Evolutionary conservation across 1,140 invertebrate species (phyloP).

Genomic region (Drosophila insularis): DNA sequence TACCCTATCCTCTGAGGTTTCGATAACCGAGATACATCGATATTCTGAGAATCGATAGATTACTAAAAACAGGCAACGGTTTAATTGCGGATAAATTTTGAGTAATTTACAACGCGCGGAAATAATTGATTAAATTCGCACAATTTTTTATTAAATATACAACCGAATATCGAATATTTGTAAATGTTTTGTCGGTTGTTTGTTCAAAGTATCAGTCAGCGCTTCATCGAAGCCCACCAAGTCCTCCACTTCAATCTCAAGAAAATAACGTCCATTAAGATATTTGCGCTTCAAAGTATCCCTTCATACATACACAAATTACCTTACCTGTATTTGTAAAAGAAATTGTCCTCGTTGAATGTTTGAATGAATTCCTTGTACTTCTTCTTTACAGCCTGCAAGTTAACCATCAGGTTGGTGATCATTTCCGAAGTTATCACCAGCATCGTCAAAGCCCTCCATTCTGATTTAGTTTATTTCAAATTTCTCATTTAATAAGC

Average conservation of each 20-base stretch:
- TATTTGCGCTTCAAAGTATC: constrained; percentile 97
- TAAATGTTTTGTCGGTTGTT: constrained; percentile 95
- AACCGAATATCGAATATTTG: constrained; percentile 98
- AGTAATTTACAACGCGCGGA: too few species aligned
- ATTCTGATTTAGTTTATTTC: constrained; percentile 85
- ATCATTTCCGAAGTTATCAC: constrained; percentile 92
- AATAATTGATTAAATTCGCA: too few species aligned
- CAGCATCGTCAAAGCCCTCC: constrained; percentile 97
- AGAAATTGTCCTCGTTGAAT: constrained; percentile 98
- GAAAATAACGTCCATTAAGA: constrained; percentile 93
- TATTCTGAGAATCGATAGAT: too few species aligned
- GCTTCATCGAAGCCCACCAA: constrained; percentile 96
- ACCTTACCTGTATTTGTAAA: constrained; percentile 96
- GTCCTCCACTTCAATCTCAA: constrained; percentile 98
- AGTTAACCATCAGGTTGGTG: constrained; percentile 87
- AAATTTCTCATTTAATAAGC: background rate
- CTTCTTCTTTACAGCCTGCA: constrained; percentile 93
- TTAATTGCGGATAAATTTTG: too few species aligned
- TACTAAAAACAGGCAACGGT: too few species aligned
- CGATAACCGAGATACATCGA: too few species aligned
- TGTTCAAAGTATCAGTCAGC: constrained; percentile 96
- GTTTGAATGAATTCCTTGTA: constrained; percentile 98
- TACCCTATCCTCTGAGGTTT: too few species aligned
- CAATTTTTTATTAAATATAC: too few species aligned
- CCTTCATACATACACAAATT: constrained; percentile 84